Percentiles rank a stretch among this genome's conserved stretches.
Evolutionary conservation across 2,888 invertebrate genomes (phyloP).

Genomic region (Sericinus montela): DNA sequence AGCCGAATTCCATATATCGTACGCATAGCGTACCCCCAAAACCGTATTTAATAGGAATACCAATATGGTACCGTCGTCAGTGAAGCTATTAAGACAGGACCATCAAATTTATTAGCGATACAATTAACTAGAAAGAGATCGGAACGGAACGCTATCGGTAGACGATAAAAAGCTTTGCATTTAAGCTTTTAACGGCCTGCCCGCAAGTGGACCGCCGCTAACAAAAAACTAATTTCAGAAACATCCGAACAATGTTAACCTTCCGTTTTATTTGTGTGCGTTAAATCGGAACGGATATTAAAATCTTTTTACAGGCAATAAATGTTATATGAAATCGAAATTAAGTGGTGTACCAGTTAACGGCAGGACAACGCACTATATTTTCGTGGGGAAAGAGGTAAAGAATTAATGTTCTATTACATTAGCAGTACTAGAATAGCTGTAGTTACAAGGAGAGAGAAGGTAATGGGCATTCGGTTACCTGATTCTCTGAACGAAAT

Average conservation of each 20-base stretch:
- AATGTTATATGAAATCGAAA: too few relatives aligned
- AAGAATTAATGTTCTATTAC: too few relatives aligned
- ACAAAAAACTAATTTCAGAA: not conserved
- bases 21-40: not conserved
- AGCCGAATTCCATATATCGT: too few relatives aligned
- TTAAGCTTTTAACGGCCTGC: not conserved
- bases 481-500: too few relatives aligned
- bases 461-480: too few relatives aligned
- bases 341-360: too few relatives aligned
- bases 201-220: not conserved
- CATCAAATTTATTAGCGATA: slow-evolving; percentile 1
- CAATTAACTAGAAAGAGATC: not conserved
- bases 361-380: too few relatives aligned
- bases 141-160: not conserved
- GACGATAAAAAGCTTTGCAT: not conserved
- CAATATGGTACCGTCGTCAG: not conserved
- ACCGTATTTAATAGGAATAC: not conserved
- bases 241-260: not conserved
- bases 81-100: not conserved
- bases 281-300: not conserved
- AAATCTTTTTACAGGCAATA: not conserved
- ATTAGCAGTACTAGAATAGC: too few relatives aligned
- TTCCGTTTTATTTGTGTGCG: not conserved
- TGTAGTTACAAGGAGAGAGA: too few relatives aligned
- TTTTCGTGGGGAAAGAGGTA: too few relatives aligned